Percentiles rank a stretch among this genome's conserved stretches.
Conservation (phyloP, 2,113 vertebrate species). For the Fulmarus glacialis region DNA sequence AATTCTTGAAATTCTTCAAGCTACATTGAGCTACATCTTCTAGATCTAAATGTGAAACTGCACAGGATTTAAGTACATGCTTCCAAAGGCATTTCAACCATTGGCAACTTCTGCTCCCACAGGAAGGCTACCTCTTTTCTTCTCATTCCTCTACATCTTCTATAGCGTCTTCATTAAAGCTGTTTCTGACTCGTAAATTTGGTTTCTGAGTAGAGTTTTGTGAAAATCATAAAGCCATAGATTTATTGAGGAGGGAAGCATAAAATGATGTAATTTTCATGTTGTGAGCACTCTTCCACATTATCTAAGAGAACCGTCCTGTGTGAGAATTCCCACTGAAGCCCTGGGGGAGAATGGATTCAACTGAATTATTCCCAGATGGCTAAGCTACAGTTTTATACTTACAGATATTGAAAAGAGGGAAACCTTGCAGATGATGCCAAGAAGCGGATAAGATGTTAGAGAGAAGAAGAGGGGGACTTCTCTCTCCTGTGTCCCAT, state of each 20-base stretch:
- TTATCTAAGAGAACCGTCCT: neutral
- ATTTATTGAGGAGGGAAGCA: neutral
- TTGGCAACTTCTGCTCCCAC: neutral
- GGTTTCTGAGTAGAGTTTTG: neutral
- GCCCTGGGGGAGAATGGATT: neutral
- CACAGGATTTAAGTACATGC: slow-evolving; percentile 1
- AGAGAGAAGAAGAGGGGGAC: neutral
- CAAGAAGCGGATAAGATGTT: neutral
- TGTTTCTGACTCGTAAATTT: neutral
- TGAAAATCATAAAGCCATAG: neutral
- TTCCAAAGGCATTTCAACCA: slow-evolving; percentile 10
- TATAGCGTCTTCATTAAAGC: neutral
- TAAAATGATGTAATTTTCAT: neutral
- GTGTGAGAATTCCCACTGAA: neutral
- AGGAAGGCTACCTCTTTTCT: neutral
- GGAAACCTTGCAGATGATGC: neutral
- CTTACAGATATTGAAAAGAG: neutral
- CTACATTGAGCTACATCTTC: neutral
- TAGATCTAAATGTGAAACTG: neutral
- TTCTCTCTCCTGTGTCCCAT: neutral
- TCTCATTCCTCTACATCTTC: neutral
- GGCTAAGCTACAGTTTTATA: neutral
- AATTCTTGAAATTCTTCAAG: slow-evolving; percentile 24
- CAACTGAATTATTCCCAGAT: neutral
- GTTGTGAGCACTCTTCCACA: neutral